Evolutionary conservation across 2,797 vertebrate genomes (phyloP).

Genomic region (Tadarida brasiliensis): DNA sequence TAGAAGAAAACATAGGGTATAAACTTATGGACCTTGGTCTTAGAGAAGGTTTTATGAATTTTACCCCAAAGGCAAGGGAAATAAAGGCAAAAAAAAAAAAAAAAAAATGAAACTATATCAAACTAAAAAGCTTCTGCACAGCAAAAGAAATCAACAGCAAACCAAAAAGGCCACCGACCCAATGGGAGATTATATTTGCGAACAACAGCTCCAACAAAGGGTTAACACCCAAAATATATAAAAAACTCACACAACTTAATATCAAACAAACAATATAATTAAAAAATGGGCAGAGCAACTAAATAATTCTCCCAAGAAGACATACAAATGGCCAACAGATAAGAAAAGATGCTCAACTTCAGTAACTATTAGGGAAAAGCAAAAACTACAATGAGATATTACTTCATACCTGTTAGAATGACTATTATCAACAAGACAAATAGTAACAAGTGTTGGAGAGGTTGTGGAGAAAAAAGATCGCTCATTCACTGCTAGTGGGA

Average conservation of each 20-base stretch:
- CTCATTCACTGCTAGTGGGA: neutral
- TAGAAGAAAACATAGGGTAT: neutral
- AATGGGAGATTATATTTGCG: neutral
- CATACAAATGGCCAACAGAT: neutral
- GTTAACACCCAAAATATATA: neutral
- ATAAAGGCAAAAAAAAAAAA: neutral
- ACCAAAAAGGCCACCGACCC: neutral
- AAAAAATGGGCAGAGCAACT: neutral
- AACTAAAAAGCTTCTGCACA: neutral
- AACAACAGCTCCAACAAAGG: neutral
- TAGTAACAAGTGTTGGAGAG: neutral
- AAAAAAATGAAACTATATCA: neutral
- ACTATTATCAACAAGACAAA: neutral
- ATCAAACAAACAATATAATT: neutral
- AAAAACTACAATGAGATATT: neutral
- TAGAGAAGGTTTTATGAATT: neutral
- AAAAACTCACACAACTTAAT: neutral
- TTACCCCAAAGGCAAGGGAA: neutral
- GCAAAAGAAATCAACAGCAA: neutral
- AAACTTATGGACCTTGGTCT: neutral
- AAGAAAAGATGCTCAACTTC: neutral
- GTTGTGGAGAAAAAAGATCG: neutral
- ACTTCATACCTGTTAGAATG: neutral
- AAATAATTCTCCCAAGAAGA: neutral
- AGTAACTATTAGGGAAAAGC: neutral